Base-by-base conservation (phyloP, 1,140 invertebrate species). In the Lepidurus packardi region DNA sequence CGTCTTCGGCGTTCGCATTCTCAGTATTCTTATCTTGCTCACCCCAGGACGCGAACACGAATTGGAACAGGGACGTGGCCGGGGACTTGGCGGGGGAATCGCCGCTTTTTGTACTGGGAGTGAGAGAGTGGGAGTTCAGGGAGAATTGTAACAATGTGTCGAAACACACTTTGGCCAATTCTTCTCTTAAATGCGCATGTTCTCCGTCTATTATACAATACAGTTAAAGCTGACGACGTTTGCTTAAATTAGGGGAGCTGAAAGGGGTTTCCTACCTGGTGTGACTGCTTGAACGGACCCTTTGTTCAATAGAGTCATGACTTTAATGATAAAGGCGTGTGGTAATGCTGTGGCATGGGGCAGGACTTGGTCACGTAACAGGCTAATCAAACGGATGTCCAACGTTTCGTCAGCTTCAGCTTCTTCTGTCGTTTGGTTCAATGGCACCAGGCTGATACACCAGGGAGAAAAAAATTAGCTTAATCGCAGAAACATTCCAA, bases 71-170 rank as follows among this genome's bases (percentile, higher is more conserved):
- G 82, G 80, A 92, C 90, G 83, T 93, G 78, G 80, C 91, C 43
- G 91, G 87, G 79, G 91, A 82, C 81, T 43, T 80, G 42, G 80
- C 81, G 2, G 80, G 53, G 4, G 53, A 43, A 73, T 34, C 42
- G 78, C 45, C 44, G 76, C 79, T 81, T 45, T 80, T 81, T 65
- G 53, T 83, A 73, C 73, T 75, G 74, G 76, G 74, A 41, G 75
- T 77, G 79, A 42, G 77, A n/a, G 80, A 89, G 13, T 65, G 13
- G 53, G 53, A 65, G 53, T 21, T 65, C 53, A 65, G 88, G 1
- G 95, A 97, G 87, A 98, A 98, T 85, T 98, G 95, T 13, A 98
- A 88, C 25, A 98, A 87, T 1, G 96, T 98, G 85, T 98, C 96
- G 84, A 98, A 98, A 84, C 97, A 98, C 0, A 93, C 93, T 83